Evolutionary conservation across 2,888 invertebrate genomes (phyloP).

Genomic region (Leptopilina drosophilae): DNA sequence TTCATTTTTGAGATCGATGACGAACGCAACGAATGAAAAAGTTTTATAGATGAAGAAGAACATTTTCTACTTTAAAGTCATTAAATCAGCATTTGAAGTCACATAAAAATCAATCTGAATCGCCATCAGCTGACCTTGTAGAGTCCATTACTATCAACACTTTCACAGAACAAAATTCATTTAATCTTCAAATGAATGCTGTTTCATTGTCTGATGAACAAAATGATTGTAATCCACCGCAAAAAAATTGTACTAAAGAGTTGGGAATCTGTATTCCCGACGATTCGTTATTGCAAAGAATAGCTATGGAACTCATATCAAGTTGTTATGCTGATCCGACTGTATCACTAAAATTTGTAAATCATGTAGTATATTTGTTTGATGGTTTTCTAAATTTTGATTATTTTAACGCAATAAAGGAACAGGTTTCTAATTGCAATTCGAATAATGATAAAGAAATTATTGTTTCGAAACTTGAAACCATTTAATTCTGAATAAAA

Average conservation of each 20-base stretch:
- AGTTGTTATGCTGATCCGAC: constrained; percentile 15
- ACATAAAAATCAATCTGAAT: not conserved
- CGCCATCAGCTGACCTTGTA: not conserved
- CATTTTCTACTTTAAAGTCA: constrained; percentile 35
- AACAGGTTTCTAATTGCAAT: constrained; percentile 34
- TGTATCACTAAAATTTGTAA: not conserved
- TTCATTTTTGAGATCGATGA: constrained; percentile 38
- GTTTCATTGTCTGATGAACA: not conserved
- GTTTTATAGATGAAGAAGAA: constrained; percentile 17
- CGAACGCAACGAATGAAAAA: not conserved
- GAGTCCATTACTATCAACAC: not conserved
- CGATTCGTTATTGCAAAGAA: not conserved
- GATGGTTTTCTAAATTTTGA: constrained; percentile 34
- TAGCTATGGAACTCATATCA: constrained; percentile 1
- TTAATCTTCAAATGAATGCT: not conserved
- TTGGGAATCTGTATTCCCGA: not conserved
- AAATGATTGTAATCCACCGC: not conserved
- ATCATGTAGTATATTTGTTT: not conserved
- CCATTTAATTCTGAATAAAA: constrained; percentile 33
- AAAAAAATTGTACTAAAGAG: not conserved
- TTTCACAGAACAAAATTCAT: not conserved
- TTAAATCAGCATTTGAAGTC: constrained; percentile 22
- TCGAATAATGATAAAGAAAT: constrained; percentile 4
- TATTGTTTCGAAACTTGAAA: not conserved
- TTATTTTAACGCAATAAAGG: constrained; percentile 32